A percentile compares a stretch with the other conserved stretches of the same genome.
Evolutionary conservation across 2,797 vertebrate genomes (phyloP).

Genomic region (Pyrocephalus nanus): DNA sequence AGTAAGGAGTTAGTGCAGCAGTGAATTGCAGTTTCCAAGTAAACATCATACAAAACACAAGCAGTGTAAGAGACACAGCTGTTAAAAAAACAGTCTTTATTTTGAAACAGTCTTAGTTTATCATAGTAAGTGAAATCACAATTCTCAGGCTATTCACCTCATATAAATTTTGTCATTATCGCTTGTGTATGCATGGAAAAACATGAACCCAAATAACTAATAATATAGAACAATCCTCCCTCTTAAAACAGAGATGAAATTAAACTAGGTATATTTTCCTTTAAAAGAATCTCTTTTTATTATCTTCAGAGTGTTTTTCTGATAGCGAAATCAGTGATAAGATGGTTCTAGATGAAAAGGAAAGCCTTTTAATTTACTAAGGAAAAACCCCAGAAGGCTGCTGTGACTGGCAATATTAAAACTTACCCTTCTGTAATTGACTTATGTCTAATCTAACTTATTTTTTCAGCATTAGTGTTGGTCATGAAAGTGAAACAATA

Average conservation of each 20-base stretch:
- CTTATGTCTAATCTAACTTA: slow-evolving; percentile 51
- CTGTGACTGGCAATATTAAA: slow-evolving; percentile 61
- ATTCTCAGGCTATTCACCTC: neutral
- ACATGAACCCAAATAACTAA: neutral
- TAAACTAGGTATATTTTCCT: slow-evolving; percentile 33
- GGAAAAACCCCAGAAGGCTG: slow-evolving; percentile 55
- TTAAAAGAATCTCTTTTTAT: slow-evolving; percentile 41
- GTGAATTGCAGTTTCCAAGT: neutral
- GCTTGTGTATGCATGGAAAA: neutral
- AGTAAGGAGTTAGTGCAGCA: neutral
- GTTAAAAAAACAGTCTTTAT: neutral
- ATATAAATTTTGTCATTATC: neutral
- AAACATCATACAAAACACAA: neutral
- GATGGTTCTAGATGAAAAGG: slow-evolving; percentile 59
- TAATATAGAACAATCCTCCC: neutral
- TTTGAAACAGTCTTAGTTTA: neutral
- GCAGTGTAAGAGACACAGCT: neutral
- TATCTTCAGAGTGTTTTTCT: slow-evolving; percentile 54
- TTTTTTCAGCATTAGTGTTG: slow-evolving; percentile 45
- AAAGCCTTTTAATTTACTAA: slow-evolving; percentile 60
- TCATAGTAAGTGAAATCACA: neutral
- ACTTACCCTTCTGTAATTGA: slow-evolving; percentile 54
- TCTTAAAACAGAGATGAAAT: slow-evolving; percentile 27
- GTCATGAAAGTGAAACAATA: slow-evolving; percentile 28
- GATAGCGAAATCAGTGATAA: slow-evolving; percentile 60